A percentile compares a stretch with the other conserved stretches of the same genome.
Evolutionary conservation across 2,888 invertebrate species (phyloP).

Genomic region (Dynastes maya): DNA sequence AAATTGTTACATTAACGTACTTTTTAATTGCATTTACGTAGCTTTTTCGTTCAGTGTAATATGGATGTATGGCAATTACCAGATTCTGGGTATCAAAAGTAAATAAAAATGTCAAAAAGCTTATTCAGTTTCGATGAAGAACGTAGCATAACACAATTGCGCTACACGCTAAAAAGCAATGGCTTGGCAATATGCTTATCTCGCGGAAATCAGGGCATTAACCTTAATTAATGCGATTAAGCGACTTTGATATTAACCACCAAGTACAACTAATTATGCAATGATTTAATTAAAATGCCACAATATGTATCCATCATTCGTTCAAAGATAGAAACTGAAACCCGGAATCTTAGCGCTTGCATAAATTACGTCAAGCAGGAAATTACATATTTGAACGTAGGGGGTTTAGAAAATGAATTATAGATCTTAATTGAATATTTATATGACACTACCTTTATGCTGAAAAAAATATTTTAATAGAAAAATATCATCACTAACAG

Average conservation of each 20-base stretch:
- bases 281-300: conserved; percentile 13
- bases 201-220: neutral
- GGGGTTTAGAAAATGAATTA: conserved; percentile 4
- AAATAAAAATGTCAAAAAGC: neutral
- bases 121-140: neutral
- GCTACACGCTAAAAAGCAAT: neutral
- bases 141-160: neutral
- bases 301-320: conserved; percentile 9
- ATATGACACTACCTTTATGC: neutral
- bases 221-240: conserved; percentile 30
- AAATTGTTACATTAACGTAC: no score
- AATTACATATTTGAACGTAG: neutral
- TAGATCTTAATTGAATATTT: neutral
- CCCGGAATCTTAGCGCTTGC: neutral
- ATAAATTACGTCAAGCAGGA: neutral
- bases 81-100: no score
- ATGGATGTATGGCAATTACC: no score
- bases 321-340: conserved; percentile 4
- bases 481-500: neutral
- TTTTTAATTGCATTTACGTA: no score
- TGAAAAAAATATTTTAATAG: neutral
- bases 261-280: neutral
- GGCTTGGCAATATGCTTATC: neutral
- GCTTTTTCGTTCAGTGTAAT: no score
- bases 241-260: neutral